Base-by-base conservation (phyloP, 2,113 vertebrate genomes). In the Brienomyrus brachyistius region DNA sequence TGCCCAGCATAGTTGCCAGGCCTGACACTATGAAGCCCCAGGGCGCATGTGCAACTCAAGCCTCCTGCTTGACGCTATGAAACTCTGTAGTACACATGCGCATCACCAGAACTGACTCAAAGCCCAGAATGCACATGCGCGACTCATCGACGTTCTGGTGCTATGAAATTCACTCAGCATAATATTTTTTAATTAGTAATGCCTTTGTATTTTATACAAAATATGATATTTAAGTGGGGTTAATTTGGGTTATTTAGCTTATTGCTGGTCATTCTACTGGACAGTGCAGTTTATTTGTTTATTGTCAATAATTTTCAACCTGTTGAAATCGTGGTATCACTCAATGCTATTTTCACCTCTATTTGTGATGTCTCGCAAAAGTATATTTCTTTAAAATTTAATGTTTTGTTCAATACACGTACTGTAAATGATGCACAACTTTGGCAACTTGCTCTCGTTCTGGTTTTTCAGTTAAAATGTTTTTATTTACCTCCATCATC, bases 1-100 rank as follows among this genome's bases (percentile, higher is more conserved):
- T 92, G 93, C 90, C 91, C 87, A 59, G 17, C 40, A 27, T 85
- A 54, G 35, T 87, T n/a, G 54, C 50, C 6, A 56, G 23, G 40
- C 59, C 35, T 51, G 15, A 48, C 43, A 52, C 31, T 74, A 43
- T 47, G 85, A 87, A 90, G 54, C 21, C 45, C 6, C 15, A 43
- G 45, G 11, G 82, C 82, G 43, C 82, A 84, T 54, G 50, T 13
- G 48, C 51, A 54, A 43, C 51, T 87, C 5, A 56, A 84, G 82
- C 7, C 82, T 11, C 82, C 5, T 48, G 3, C 40, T 23, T 48
- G 40, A n/a, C 45, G 82, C 40, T 47, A 51, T 31, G 51, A 56
- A 54, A 87, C n/a, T 21, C 15, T 6, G 5, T 56, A 13, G 13
- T 87, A 27, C 15, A 56, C 85, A 54, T 54, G 50, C 51, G 27